A percentile compares a stretch with the other conserved stretches of the same genome.
These are phyloP conservation scores for Bradypodion pumilum DNA, from an alignment of 2,797 vertebrate species.

Conservation along the genomic window DNA sequence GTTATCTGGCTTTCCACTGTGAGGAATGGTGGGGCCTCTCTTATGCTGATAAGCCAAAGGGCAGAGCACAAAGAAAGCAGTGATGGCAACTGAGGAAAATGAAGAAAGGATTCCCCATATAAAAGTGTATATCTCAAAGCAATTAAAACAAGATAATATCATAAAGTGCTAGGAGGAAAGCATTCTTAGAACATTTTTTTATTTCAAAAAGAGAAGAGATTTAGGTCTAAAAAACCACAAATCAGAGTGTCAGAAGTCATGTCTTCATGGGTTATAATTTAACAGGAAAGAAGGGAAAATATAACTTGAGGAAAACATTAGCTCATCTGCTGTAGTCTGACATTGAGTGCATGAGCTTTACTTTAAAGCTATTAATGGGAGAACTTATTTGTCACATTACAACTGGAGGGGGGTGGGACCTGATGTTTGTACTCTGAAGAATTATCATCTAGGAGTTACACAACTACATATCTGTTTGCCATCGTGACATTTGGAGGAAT, in stretches of 20 bases:
- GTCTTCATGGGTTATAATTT: not conserved
- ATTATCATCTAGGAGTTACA: slow-evolving; percentile 1
- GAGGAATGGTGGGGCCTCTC: not conserved
- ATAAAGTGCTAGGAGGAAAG: not conserved
- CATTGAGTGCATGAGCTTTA: not conserved
- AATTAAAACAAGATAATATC: not conserved
- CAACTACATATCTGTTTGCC: not conserved
- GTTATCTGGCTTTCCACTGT: not conserved
- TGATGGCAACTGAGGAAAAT: too few species aligned
- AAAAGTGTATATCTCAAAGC: not conserved
- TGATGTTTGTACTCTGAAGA: not conserved
- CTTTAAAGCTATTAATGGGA: not conserved
- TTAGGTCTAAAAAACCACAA: not conserved
- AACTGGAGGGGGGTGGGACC: too few species aligned
- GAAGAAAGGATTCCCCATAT: not conserved
- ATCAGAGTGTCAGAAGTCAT: not conserved
- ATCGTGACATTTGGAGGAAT: not conserved
- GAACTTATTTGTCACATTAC: not conserved
- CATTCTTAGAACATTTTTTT: not conserved
- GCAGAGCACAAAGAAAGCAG: not conserved
- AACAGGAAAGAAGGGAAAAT: not conserved
- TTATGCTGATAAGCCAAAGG: not conserved
- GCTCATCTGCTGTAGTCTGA: not conserved
- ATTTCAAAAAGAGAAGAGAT: not conserved
- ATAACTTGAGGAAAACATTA: not conserved